Conservation (phyloP, 2,113 vertebrate genomes). For the Labeo rohita region DNA sequence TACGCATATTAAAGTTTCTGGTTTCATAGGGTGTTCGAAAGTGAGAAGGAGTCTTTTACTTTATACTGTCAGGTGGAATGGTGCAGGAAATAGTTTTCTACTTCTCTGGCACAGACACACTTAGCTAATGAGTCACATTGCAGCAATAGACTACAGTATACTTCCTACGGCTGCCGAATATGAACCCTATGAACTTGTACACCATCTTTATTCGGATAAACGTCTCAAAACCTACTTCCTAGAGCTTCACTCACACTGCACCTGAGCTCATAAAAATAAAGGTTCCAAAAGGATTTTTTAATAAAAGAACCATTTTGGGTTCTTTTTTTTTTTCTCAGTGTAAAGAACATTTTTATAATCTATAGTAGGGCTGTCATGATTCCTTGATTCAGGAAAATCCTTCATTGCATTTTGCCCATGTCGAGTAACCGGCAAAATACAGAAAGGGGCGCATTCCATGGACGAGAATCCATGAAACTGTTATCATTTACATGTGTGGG, state of each 20-base stretch:
- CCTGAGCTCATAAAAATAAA: too few species aligned
- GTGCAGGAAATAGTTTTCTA: constrained; percentile 30
- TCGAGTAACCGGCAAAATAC: too few species aligned
- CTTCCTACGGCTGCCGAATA: background rate
- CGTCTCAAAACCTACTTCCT: background rate
- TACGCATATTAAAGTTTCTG: constrained; percentile 60
- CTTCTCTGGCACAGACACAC: background rate
- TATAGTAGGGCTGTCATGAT: too few species aligned
- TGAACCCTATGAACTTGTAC: background rate
- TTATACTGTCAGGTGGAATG: constrained; percentile 22
- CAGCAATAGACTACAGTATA: background rate
- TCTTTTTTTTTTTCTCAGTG: too few species aligned
- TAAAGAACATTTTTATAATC: too few species aligned
- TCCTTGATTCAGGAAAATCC: too few species aligned
- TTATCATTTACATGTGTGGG: too few species aligned
- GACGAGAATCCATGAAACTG: too few species aligned
- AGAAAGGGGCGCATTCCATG: too few species aligned
- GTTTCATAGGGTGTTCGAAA: constrained; percentile 60
- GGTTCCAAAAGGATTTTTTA: too few species aligned
- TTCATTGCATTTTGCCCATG: too few species aligned
- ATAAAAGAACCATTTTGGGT: too few species aligned
- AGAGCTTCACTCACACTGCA: background rate
- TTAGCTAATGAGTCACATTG: background rate
- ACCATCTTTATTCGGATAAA: background rate
- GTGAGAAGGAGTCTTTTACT: constrained; percentile 1